phyloP scores from a whole-genome alignment of 2,888 invertebrate species.

The Arctia plantaginis region DNA sequence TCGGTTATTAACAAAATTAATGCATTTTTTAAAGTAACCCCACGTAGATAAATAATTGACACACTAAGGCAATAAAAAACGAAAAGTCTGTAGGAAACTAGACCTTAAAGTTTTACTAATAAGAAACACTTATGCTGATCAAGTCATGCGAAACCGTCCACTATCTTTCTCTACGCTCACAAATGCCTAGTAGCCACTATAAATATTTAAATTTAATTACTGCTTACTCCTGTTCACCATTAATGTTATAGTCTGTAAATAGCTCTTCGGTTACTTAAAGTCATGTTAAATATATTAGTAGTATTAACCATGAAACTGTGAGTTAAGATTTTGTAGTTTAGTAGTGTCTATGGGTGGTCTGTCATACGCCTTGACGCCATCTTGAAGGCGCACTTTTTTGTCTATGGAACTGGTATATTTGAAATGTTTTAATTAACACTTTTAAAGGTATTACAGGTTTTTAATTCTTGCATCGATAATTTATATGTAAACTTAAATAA shows the following conservation, averaged over 20 bases:
- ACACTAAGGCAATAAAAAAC: not conserved
- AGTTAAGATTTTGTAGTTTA: conserved; percentile 15
- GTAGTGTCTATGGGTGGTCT: conserved; percentile 19
- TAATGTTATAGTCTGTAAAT: conserved; percentile 65
- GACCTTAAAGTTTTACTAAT: not conserved
- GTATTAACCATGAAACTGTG: conserved; percentile 50
- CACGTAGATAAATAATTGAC: not conserved
- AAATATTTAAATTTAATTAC: conserved; percentile 53
- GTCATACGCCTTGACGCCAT: not conserved
- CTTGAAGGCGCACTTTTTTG: not conserved
- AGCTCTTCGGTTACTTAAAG: conserved; percentile 59
- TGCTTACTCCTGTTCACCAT: conserved; percentile 53
- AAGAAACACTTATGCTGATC: not conserved
- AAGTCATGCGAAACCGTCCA: conserved; percentile 13
- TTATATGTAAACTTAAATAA: too few species aligned
- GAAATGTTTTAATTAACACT: not conserved
- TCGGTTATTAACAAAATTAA: not conserved
- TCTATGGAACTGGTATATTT: not conserved
- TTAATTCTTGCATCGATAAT: not conserved
- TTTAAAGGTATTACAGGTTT: not conserved
- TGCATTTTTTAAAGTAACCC: not conserved
- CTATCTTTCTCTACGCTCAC: conserved; percentile 18
- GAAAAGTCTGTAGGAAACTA: not conserved
- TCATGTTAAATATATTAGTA: conserved; percentile 56
- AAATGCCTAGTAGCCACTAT: conserved; percentile 20